Evolutionary conservation across 1,140 invertebrate species (phyloP), one percentile per base, ranked within the genome.

Genomic region (Melipona quadrifasciata): DNA sequence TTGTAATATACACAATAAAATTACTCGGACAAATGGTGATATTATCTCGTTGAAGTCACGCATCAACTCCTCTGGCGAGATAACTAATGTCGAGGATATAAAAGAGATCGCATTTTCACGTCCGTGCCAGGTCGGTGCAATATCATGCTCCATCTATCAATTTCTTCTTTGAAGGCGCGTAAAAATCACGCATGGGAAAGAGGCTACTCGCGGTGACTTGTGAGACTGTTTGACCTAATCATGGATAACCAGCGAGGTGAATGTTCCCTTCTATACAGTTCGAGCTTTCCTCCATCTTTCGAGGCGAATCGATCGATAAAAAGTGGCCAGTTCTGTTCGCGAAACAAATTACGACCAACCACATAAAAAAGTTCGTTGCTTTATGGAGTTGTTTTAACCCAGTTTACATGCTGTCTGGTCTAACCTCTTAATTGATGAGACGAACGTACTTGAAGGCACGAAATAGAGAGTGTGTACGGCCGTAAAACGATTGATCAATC

Each of bases 81-180:
- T 65, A 67, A 78, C 12, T 47, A 39, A 76, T 58, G 39, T 31
- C 5, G 17, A 12, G 12, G 47, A 65, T 34, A 31, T 39, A 12
- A 17, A 47, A 24, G 47, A 19, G n/a, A 53, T 65, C 76, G 39
- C 74, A 58, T 64, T 64, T 27, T 64, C 74, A 1, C 12, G 39
- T 78, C 58, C 58, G 53, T 78, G n/a, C 67, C 53, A 53, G 27
- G 76, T 16, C 27, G 24, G 55, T 24, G 8, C 11, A 21, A 12
- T 17, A 4, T n/a, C 21, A 47, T 47, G 39, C 6, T 27, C 47
- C 61, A 47, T 61, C 19, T 39, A 34, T 34, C 57, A 14, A 51
- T 53, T 78, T 78, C 76, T 78, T 53, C 64, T 67, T 34, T 27
- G 27, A 47, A 78, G 17, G n/a, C 74, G 24, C 24, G 47, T 76